Base-by-base conservation (phyloP, 2,113 vertebrate species). In the Gasterosteus aculeatus region DNA sequence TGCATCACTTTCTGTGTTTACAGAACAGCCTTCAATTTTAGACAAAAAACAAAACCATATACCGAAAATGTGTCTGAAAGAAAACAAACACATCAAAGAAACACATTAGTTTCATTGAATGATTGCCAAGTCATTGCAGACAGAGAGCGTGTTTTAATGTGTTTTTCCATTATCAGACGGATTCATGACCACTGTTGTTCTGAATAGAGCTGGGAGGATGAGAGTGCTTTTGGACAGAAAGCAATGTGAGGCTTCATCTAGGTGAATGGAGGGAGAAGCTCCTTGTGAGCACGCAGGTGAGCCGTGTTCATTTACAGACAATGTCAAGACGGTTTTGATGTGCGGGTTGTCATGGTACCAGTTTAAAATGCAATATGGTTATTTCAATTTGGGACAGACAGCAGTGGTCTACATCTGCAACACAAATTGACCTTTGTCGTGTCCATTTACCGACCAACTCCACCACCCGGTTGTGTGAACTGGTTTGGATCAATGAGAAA, bases 261-360 rank as follows among this genome's bases (percentile, higher is more conserved):
- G 72, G 26, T 78, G 78, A 91, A 88, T 77, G 74, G 72, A 74
- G n/a, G 26, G 56, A 85, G 67, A 77, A 46, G 47, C 83, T 87
- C 78, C 73, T 80, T 68, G 49, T 85, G 84, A 74, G 33, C 33
- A 67, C 10, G 61, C 77, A 82, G 72, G 80, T 85, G 85, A 91
- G 83, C 75, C 56, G 31, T 72, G 73, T 80, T 88, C 80, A 90
- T 91, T 91, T 77, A 84, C 74, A 83, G 73, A 75, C 70, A 77
- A 83, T 88, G 85, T 92, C 87, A 89, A 93, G 90, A 91, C 88
- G 81, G 64, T 79, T 85, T 82, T 86, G 68, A 88, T 88, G 85
- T 78, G 71, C 31, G 46, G 68, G 93, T 93, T 92, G 89, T 84
- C 92, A 93, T 92, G 90, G 92, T 19, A 90, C 62, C 86, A 78